Percentiles rank a stretch among this genome's conserved stretches.
phyloP scores from a whole-genome alignment of 2,888 invertebrate genomes.

The Diaphora mendica region DNA sequence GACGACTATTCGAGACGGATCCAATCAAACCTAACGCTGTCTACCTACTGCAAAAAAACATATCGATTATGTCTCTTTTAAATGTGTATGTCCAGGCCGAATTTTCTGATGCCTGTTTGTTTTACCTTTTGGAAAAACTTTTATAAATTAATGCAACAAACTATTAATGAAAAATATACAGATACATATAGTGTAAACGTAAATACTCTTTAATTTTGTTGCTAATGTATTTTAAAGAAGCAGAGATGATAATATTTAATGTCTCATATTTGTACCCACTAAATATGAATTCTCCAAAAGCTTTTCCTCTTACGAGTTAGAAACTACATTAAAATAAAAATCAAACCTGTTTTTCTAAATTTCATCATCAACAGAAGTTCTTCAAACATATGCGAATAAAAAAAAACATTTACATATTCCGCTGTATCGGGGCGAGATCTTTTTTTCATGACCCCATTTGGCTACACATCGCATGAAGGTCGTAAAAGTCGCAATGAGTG shows the following conservation, averaged over 20 bases:
- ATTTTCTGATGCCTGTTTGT: not conserved
- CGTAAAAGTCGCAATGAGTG: constrained; percentile 68
- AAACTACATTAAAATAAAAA: constrained; percentile 7
- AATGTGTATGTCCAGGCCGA: not conserved
- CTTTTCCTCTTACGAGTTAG: not conserved
- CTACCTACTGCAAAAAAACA: not conserved
- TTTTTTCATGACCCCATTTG: constrained; percentile 77
- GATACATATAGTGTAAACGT: too few species aligned
- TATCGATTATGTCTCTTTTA: not conserved
- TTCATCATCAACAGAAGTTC: constrained; percentile 53
- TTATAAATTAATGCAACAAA: too few species aligned
- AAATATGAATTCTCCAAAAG: not conserved
- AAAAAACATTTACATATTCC: constrained; percentile 71
- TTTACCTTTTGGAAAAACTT: too few species aligned
- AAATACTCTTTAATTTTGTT: not conserved
- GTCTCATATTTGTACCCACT: not conserved
- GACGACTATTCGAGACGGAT: not conserved
- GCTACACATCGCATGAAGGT: constrained; percentile 64
- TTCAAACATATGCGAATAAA: constrained; percentile 55
- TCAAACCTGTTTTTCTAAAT: constrained; percentile 35
- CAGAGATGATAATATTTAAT: not conserved
- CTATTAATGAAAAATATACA: too few species aligned
- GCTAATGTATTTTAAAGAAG: not conserved
- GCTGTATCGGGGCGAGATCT: constrained; percentile 62
- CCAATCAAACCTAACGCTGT: not conserved